phyloP scores from a whole-genome alignment of 2,113 vertebrate species.

The Xenopus tropicalis region DNA sequence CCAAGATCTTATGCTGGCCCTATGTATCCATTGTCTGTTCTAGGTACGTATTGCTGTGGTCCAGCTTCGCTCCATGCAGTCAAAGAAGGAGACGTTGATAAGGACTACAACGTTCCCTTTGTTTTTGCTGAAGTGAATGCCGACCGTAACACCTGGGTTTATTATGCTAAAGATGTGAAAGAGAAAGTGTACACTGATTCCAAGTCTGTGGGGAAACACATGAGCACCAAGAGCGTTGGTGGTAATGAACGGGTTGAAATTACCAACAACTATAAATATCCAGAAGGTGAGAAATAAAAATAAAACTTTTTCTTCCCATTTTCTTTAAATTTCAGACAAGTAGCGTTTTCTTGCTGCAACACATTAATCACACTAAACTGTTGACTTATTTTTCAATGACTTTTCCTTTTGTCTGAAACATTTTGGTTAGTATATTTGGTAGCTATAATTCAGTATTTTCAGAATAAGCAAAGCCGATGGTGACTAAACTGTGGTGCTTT shows the following conservation, averaged over 20 bases:
- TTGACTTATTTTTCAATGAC: too few relatives aligned
- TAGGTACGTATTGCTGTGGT: conserved; percentile 60
- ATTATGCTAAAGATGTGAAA: conserved; percentile 47
- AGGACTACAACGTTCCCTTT: conserved; percentile 56
- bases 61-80: conserved; percentile 59
- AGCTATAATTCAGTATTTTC: too few relatives aligned
- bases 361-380: too few relatives aligned
- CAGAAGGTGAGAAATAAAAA: conserved; percentile 53
- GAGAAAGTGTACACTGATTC: conserved; percentile 53
- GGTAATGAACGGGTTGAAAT: conserved; percentile 56
- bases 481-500: too few relatives aligned
- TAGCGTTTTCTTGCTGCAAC: neutral
- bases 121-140: conserved; percentile 64
- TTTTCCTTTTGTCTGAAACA: too few relatives aligned
- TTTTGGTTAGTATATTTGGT: too few relatives aligned
- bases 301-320: neutral
- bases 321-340: too few relatives aligned
- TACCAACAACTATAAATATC: conserved; percentile 58
- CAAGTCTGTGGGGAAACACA: conserved; percentile 47
- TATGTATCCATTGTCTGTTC: neutral
- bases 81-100: conserved; percentile 55
- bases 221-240: conserved; percentile 62
- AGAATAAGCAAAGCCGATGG: too few relatives aligned
- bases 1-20: too few relatives aligned
- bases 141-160: conserved; percentile 67